Base-by-base conservation (phyloP, 1,140 invertebrate genomes). In the Bicyclus anynana region DNA sequence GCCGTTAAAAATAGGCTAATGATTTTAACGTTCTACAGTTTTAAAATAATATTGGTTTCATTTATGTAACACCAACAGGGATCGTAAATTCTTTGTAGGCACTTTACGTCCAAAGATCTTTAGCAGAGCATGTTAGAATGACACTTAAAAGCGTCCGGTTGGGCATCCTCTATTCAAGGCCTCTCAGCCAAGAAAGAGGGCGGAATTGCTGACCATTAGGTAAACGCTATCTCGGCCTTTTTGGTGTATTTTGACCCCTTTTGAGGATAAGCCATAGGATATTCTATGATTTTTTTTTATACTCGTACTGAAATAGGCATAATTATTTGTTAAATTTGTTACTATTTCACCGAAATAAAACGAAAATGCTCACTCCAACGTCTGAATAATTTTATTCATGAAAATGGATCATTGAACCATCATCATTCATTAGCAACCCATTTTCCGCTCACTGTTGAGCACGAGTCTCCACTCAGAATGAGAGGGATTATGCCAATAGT, bases 111-210 rank as follows among this genome's bases (percentile, higher is more conserved):
- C 44, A 20, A 47, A 27, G 44, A 47, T 14, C 44, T 47, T 16
- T 47, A 27, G 9, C 44, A 27, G 44, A 47, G 44, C 44, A 47
- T 47, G 44, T 47, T 47, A 47, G 44, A 26, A 27, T 47, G 44
- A 47, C 44, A 47, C 44, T 47, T 47, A 26, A 47, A 44, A 26
- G 17, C 44, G 20, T 47, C 44, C 44, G 44, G 44, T 47, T 47
- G 44, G 44, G 44, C 27, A 47, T 47, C 20, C 21, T 47, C 44
- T 26, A 47, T 47, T 47, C 20, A 47, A 47, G 44, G 44, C 44
- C 44, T 27, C 44, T 47, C 44, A 47, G 44, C 44, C 16, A 47
- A 47, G 44, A 47, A 47, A 47, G 44, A 26, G 44, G 44, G 44
- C 21, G 44, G 44, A 47, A 47, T 47, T 13, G 44, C 44, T 47